Conservation (phyloP, 2,888 invertebrate species). For the Pecten maximus region DNA sequence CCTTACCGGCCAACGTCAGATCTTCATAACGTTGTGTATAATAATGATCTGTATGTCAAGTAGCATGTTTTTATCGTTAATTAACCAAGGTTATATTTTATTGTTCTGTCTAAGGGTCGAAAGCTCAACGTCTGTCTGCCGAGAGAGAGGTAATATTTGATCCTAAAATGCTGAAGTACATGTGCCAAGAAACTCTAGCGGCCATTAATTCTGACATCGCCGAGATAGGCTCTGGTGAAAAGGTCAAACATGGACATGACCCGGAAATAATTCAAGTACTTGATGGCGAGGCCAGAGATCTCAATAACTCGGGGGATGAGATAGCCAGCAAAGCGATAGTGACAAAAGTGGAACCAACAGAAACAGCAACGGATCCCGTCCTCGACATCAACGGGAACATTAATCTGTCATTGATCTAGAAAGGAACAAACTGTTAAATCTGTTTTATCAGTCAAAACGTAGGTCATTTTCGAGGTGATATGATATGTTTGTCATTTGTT, state of each 20-base stretch:
- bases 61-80: no score
- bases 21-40: no score
- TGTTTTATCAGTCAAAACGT: not conserved
- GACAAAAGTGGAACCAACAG: not conserved
- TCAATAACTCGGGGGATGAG: not conserved
- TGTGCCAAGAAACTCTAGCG: not conserved
- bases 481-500: no score
- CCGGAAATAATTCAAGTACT: not conserved
- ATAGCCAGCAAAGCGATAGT: not conserved
- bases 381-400: not conserved
- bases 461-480: not conserved
- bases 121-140: not conserved
- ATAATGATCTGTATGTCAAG: no score
- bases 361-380: not conserved
- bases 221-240: conserved; percentile 13
- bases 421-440: not conserved
- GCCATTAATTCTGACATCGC: not conserved
- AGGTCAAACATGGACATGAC: not conserved
- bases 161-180: not conserved
- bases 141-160: not conserved
- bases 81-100: no score
- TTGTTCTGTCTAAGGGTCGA: not conserved
- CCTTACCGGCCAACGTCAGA: no score
- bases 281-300: not conserved
- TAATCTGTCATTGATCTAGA: not conserved